These are phyloP conservation scores for Sycophila texana DNA, from an alignment of 2,888 invertebrate genomes.

Conservation along the genomic window DNA sequence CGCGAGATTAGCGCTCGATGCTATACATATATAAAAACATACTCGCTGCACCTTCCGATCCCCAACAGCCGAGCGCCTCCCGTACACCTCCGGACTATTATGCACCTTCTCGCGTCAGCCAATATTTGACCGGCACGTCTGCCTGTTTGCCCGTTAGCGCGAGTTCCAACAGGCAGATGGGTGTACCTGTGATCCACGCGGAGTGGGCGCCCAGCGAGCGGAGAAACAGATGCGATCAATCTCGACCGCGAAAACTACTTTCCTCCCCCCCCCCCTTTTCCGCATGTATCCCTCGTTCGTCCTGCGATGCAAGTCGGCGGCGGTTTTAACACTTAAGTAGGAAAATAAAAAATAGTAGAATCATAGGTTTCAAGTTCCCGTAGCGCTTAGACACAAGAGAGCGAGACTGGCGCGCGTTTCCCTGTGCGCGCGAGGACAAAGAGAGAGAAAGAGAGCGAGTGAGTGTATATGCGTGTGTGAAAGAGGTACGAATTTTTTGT, in stretches of 20 bases:
- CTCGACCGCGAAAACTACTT: background rate
- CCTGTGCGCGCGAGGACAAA: background rate
- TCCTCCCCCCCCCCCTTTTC: background rate
- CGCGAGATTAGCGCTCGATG: too few relatives aligned
- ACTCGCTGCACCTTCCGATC: too few relatives aligned
- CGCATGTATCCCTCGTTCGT: constrained; percentile 3
- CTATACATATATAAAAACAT: too few relatives aligned
- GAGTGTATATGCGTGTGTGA: background rate
- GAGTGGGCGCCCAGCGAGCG: background rate
- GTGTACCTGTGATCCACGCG: background rate
- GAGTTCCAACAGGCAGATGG: too few relatives aligned
- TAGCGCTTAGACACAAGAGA: constrained; percentile 42
- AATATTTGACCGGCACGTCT: too few relatives aligned
- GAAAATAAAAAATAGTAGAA: constrained; percentile 18
- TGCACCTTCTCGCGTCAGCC: too few relatives aligned
- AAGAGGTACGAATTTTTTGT: constrained; percentile 15
- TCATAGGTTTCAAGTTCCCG: constrained; percentile 61
- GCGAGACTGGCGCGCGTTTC: background rate
- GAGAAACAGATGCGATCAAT: background rate
- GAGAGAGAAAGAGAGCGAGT: background rate
- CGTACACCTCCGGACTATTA: too few relatives aligned
- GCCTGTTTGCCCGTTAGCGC: too few relatives aligned
- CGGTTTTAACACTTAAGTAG: constrained; percentile 45
- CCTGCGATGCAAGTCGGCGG: background rate
- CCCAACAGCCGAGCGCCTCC: too few relatives aligned